These are phyloP conservation scores for Eidolon dupreanum DNA, from an alignment of 2,797 vertebrate species.

Conservation along the genomic window DNA sequence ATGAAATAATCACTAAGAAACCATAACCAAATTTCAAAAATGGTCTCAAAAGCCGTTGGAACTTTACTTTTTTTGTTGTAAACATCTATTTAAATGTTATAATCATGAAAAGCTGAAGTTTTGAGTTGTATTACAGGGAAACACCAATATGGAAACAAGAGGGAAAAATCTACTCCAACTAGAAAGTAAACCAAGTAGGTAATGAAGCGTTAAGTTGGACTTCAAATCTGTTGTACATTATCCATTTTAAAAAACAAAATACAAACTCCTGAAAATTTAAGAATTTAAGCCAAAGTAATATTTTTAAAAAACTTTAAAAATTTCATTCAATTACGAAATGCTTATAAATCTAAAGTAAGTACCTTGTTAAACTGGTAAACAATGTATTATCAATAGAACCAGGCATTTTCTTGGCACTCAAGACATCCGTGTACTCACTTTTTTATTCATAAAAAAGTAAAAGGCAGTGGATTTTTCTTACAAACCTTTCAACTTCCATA, in stretches of 20 bases:
- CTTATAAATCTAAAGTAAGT: not conserved
- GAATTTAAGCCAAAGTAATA: not conserved
- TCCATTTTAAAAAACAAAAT: not conserved
- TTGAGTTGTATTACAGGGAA: not conserved
- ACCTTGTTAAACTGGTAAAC: not conserved
- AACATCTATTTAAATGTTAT: not conserved
- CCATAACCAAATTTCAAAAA: not conserved
- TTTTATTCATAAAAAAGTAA: not conserved
- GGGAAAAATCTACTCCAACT: not conserved
- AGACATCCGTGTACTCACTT: not conserved
- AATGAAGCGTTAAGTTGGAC: not conserved
- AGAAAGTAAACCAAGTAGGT: not conserved
- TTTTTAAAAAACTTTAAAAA: not conserved
- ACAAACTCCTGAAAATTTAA: not conserved
- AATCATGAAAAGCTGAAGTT: not conserved
- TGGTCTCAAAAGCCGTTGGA: not conserved
- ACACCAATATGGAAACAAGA: not conserved
- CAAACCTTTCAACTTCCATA: not conserved
- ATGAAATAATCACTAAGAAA: not conserved
- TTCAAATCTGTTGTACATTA: not conserved
- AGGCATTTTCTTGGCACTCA: not conserved
- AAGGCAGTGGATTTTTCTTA: not conserved
- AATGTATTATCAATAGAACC: not conserved
- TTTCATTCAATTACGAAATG: not conserved
- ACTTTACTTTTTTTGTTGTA: not conserved